Evolutionary conservation across 2,888 invertebrate genomes (phyloP), one percentile per base, ranked within the genome.

Genomic region (Arctia plantaginis): DNA sequence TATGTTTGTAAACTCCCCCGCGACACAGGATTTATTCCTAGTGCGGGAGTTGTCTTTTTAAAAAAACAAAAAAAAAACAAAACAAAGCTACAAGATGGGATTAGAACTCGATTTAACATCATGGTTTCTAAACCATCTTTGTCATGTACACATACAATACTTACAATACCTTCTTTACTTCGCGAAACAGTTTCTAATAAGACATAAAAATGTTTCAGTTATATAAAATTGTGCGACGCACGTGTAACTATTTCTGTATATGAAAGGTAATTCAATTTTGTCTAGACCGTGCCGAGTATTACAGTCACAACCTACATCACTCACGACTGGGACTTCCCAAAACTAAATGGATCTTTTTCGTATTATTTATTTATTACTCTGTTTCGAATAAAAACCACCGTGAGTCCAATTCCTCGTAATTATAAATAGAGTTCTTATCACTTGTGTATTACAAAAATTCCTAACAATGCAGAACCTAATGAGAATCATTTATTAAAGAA

Each of bases 261-360:
- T 59, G 27, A 15, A 59, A n/a, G 59, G 59, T 59, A n/a, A 59
- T 59, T 59, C 59, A 59, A 59, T 59, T 59, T 59, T 27, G 59
- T 59, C 59, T 59, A 59, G 59, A 59, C 27, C 59, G 3, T 27
- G 27, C 27, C 4, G 27, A 59, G 59, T 27, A 27, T 20, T 0
- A 6, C 23, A 59, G 59, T 59, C 27, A 59, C 59, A 59, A 59
- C 27, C n/a, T 27, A 59, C 8, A 27, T 59, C 27, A 59, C 27
- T n/a, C 27, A 59, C 27, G 55, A 59, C 59, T 27, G 13, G 27
- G 2, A 59, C 27, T 59, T 12, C 15, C 6, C n/a, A 59, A 55
- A 27, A 59, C 27, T 27, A 59, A 15, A 27, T 12, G 4, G 27
- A 59, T 4, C 7, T 59, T 13, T 27, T 13, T 27, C 27, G 1